phyloP scores from a whole-genome alignment of 2,888 invertebrate genomes.

The Hirtodrosophila cameraria region DNA sequence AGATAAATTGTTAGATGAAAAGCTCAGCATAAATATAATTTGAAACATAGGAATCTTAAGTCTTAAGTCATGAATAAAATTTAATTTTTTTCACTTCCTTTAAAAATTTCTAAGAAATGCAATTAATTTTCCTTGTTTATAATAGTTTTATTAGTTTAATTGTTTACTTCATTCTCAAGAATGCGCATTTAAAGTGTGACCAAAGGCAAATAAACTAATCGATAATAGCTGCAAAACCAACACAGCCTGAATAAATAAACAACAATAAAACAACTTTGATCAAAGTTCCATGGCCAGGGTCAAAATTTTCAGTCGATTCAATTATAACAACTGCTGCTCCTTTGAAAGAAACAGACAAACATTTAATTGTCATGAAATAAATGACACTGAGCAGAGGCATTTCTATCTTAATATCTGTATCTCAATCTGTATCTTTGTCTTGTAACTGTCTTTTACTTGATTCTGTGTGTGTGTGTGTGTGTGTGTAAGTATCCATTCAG shows the following conservation, averaged over 20 bases:
- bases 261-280: conserved; percentile 6
- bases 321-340: conserved; percentile 18
- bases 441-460: no score
- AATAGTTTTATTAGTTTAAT: no score
- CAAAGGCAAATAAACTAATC: conserved; percentile 10
- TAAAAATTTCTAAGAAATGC: no score
- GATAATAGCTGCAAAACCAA: conserved; percentile 1
- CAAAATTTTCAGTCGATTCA: conserved; percentile 18
- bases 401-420: conserved; percentile 2
- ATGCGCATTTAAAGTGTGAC: conserved; percentile 20
- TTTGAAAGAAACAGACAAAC: conserved; percentile 31
- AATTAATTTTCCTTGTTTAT: no score
- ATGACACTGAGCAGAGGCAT: not conserved
- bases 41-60: not conserved
- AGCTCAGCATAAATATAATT: conserved; percentile 5
- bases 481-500: conserved; percentile 8
- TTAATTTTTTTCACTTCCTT: no score
- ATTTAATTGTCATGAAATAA: conserved; percentile 59
- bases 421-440: conserved; percentile 6
- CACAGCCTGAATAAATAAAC: conserved; percentile 37
- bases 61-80: no score
- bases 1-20: conserved; percentile 6
- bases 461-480: no score
- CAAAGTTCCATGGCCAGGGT: conserved; percentile 28
- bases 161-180: not conserved